Evolutionary conservation across 1,140 invertebrate genomes (phyloP).

Genomic region (Bactericera cockerelli): DNA sequence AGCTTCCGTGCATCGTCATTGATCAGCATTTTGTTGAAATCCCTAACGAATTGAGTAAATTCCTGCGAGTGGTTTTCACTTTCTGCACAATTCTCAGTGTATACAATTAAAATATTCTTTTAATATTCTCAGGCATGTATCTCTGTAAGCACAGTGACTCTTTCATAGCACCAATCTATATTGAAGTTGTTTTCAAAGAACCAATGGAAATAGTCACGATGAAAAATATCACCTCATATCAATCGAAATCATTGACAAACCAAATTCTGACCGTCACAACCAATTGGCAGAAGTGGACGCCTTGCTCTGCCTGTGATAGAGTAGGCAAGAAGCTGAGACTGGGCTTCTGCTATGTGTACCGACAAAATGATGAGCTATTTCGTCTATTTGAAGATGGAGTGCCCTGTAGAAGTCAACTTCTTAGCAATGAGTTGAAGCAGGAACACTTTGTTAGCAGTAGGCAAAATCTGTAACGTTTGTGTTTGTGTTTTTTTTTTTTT

Average conservation of each 20-base stretch:
- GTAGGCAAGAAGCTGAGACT: conserved; percentile 35
- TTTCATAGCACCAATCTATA: conserved; percentile 28
- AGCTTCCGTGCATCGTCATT: no score
- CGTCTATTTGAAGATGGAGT: conserved; percentile 36
- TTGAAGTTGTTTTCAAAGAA: conserved; percentile 32
- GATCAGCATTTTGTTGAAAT: no score
- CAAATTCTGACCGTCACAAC: conserved; percentile 23
- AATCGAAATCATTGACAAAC: background rate
- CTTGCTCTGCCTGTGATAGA: conserved; percentile 41
- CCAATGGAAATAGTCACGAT: conserved; percentile 17
- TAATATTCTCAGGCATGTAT: background rate
- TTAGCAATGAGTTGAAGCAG: conserved; percentile 26
- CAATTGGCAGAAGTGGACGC: conserved; percentile 39
- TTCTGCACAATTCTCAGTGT: no score
- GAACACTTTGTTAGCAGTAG: background rate
- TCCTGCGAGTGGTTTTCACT: no score
- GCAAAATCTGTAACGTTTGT: no score
- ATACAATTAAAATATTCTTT: no score
- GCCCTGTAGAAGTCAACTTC: conserved; percentile 40
- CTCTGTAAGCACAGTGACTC: conserved; percentile 2
- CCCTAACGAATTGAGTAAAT: no score
- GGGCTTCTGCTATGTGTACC: conserved; percentile 38
- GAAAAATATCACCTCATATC: background rate
- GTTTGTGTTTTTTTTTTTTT: no score
- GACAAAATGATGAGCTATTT: conserved; percentile 24